These are phyloP conservation scores for Pherbina coryleti DNA, from an alignment of 2,888 invertebrate genomes.

Conservation along the genomic window DNA sequence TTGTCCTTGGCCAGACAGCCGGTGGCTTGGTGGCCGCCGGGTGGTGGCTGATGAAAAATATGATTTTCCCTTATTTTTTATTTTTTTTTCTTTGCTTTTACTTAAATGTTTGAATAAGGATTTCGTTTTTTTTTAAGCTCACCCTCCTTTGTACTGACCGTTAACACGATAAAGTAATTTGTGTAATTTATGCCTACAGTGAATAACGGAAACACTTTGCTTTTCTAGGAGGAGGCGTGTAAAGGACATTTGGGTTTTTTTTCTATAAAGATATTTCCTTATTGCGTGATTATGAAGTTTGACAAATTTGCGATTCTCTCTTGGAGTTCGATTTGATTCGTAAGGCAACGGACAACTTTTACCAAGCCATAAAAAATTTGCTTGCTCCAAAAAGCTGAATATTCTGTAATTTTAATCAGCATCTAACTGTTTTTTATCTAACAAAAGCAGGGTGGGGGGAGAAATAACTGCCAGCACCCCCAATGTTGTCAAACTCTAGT, in stretches of 20 bases:
- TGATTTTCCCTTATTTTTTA: neutral
- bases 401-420: conserved; percentile 17
- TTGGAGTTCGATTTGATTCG: neutral
- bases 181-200: conserved; percentile 11
- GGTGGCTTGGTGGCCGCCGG: neutral
- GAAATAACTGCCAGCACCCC: neutral
- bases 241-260: neutral
- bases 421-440: neutral
- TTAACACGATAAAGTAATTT: conserved; percentile 18
- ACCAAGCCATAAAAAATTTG: neutral
- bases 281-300: neutral
- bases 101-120: conserved; percentile 7
- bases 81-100: neutral
- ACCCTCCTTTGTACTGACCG: neutral
- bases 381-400: neutral
- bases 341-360: neutral
- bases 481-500: conserved; percentile 44
- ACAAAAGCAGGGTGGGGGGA: neutral
- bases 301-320: neutral
- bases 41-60: conserved; percentile 14
- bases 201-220: conserved; percentile 15
- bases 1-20: conserved; percentile 14
- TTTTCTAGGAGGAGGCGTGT: neutral
- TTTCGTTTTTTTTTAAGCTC: neutral
- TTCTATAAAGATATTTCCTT: neutral